Percentiles rank a stretch among this genome's conserved stretches.
phyloP scores from a whole-genome alignment of 2,797 vertebrate species.

The Tokudaia muenninki region DNA sequence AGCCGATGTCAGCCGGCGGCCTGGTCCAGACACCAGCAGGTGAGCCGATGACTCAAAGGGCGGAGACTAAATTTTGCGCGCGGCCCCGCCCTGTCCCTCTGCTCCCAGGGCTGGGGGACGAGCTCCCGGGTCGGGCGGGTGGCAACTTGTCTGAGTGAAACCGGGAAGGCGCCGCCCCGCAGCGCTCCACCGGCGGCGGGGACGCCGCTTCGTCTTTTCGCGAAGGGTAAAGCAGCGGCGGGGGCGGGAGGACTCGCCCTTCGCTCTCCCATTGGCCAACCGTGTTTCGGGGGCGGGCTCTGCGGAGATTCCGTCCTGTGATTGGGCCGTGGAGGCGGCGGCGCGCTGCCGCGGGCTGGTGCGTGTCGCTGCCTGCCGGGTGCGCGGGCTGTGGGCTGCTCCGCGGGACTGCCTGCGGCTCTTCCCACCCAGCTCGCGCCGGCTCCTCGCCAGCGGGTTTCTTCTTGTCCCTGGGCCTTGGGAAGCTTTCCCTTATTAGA shows the following conservation, averaged over 20 bases:
- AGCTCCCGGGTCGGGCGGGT: constrained; percentile 49
- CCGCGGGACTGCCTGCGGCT: fast-evolving
- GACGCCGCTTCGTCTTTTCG: background rate
- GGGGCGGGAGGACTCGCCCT: fast-evolving
- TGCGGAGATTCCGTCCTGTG: background rate
- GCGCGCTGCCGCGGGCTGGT: fast-evolving
- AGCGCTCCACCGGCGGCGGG: fast-evolving
- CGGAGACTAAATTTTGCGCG: background rate
- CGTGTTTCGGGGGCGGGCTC: background rate
- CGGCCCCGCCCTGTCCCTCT: constrained; percentile 41
- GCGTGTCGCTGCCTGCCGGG: background rate
- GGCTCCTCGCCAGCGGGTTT: background rate
- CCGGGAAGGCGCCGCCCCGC: constrained; percentile 14
- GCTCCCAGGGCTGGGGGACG: constrained; percentile 7
- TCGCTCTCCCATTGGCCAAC: constrained; percentile 43
- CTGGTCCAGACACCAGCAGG: background rate
- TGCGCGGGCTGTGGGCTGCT: background rate
- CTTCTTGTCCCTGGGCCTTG: background rate
- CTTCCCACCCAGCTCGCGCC: background rate
- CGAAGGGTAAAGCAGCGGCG: fast-evolving
- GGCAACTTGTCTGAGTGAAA: constrained; percentile 74
- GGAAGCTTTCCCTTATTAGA: background rate
- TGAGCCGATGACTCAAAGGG: constrained; percentile 73
- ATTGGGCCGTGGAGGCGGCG: background rate
- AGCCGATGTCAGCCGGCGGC: background rate